These are phyloP conservation scores for Stercorarius parasiticus DNA, from an alignment of 2,113 vertebrate genomes.

Conservation along the genomic window DNA sequence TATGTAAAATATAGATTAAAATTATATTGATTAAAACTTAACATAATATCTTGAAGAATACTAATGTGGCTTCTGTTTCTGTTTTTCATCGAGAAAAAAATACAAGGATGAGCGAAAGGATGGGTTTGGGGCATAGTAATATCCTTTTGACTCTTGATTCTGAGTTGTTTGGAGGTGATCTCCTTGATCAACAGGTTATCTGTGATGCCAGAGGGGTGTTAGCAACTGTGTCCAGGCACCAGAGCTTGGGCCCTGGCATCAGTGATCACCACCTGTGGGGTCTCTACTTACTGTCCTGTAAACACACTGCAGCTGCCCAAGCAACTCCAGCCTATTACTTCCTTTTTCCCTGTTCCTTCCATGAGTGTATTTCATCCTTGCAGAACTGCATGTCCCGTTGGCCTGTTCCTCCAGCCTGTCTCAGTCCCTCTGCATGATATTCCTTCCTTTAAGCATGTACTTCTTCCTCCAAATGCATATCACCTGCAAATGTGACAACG, in stretches of 20 bases:
- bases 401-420: neutral
- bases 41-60: neutral
- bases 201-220: neutral
- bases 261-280: rapidly evolving
- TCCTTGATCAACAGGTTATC: neutral
- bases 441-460: neutral
- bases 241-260: neutral
- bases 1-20: neutral
- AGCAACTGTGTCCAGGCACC: neutral
- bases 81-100: no score
- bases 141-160: no score
- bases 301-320: neutral
- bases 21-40: neutral
- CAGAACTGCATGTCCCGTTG: neutral
- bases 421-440: neutral
- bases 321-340: neutral
- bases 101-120: no score
- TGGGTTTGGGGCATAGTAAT: no score
- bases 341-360: neutral
- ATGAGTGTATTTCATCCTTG: neutral
- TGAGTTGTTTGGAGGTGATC: no score
- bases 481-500: neutral
- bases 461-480: neutral
- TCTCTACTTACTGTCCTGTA: neutral
- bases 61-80: no score